Evolutionary conservation across 2,888 invertebrate species (phyloP), one percentile per base, ranked within the genome.

Genomic region (Altica lythri): DNA sequence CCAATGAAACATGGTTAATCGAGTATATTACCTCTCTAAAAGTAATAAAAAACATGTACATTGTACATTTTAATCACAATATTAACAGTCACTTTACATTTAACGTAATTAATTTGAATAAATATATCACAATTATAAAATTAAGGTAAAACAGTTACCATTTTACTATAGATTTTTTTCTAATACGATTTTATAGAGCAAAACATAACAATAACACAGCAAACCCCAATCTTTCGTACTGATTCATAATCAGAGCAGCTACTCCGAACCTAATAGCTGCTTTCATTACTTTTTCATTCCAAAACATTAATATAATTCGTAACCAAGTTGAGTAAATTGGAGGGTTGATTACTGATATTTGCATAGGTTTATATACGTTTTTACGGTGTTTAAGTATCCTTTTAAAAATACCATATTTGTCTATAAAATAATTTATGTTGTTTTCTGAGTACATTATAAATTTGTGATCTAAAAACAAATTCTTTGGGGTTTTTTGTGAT

Each of bases 161-260:
- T n/a, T n/a, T n/a, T n/a, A n/a, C n/a, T n/a, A n/a, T n/a, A n/a
- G n/a, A n/a, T n/a, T n/a, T n/a, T n/a, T n/a, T n/a, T n/a, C n/a
- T n/a, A n/a, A n/a, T n/a, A n/a, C n/a, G n/a, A n/a, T n/a, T n/a
- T n/a, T n/a, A n/a, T 55, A 72, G 63, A 14, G 72, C 68, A 59
- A 73, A 70, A 61, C 73, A 74, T 29, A 74, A 56, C 60, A 74
- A 64, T 61, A 74, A 66, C 12, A 70, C 62, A 12, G 70, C 72
- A 62, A 75, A 74, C 12, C 74, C 74, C 18, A 74, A 55, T 29
- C 73, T 59, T 51, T 74, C 74, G 57, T 72, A 72, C 49, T 69
- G 68, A 59, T 72, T 72, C 72, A 75, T 74, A 34, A 75, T 67
- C 27, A 72, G 55, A 16, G 74, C 72, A 10, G 72, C 74, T n/a